Percentiles rank a stretch among this genome's conserved stretches.
Evolutionary conservation across 2,113 vertebrate species (phyloP).

Genomic region (Apteryx owenii): DNA sequence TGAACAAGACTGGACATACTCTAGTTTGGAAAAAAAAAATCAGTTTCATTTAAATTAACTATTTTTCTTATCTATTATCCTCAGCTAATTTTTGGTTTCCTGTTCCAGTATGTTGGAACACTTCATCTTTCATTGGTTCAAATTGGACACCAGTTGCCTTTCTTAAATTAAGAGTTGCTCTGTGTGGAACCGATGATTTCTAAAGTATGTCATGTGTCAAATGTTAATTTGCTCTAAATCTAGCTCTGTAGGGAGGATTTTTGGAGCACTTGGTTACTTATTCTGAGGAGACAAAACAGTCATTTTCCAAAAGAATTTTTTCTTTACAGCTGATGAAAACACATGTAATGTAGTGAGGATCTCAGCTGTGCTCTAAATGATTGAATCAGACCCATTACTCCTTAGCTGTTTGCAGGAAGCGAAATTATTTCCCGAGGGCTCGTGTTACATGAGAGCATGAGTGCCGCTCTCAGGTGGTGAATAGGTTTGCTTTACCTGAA

Average conservation of each 20-base stretch:
- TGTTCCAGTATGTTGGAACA: background rate
- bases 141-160: background rate
- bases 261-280: background rate
- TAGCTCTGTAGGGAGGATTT: background rate
- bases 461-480: background rate
- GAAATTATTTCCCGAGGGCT: background rate
- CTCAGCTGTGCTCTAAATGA: background rate
- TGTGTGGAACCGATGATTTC: background rate
- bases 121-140: background rate
- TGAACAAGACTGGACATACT: background rate
- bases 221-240: background rate
- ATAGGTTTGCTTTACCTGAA: slow-evolving; percentile 54
- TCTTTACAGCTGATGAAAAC: slow-evolving; percentile 7
- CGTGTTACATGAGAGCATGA: background rate
- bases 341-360: background rate
- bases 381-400: background rate
- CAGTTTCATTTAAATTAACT: background rate
- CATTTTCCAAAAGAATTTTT: background rate
- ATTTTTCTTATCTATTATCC: background rate
- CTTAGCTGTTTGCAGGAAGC: background rate
- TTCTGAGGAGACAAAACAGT: slow-evolving; percentile 19
- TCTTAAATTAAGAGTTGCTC: slow-evolving; percentile 17
- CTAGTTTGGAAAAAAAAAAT: background rate
- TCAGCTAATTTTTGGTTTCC: background rate
- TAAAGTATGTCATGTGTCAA: slow-evolving; percentile 13